Base-by-base conservation (phyloP, 1,140 invertebrate genomes). In the Ceratina calcarata region DNA sequence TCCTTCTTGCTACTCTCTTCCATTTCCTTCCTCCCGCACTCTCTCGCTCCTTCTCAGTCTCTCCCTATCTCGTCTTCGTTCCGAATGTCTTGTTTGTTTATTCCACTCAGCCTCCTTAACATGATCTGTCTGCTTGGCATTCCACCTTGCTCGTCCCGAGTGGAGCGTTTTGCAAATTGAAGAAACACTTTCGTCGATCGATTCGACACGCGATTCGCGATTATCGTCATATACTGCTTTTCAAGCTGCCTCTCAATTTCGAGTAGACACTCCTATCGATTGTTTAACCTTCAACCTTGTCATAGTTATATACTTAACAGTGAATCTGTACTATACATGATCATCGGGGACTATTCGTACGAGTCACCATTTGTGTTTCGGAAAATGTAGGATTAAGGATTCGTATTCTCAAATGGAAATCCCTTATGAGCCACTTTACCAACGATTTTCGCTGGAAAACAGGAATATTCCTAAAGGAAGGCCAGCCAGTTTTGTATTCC, bases 61-160 rank as follows among this genome's bases (percentile, higher is more conserved):
- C 72, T 65, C 64, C 51, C 64, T 51, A 15, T 37, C 18, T 51
- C 77, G 61, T 83, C 68, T 69, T 57, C 70, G 67, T 60, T 73
- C 77, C 66, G 58, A 81, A 81, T 80, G 80, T 80, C 80, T 85
- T 85, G 83, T 88, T 89, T 89, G 83, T 89, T 88, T 87, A 89
- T 88, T 86, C 81, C 83, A 82, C 78, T 75, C 81, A 67, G 74
- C 81, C 88, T 88, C 81, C 83, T 85, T 85, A 86, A 86, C 84
- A 86, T 86, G 84, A 86, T 86, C 84, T 71, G 85, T 75, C 80
- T 82, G 75, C 83, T 80, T 72, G 81, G 66, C 84, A 77, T 85
- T 86, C 84, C 80, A 78, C 68, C 67, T 81, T 72, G 67, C 22
- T 61, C 61, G 58, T 70, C 60, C 70, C 37, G 62, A 73, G 70